Conservation (phyloP, 2,113 vertebrate species). For the Glareola pratincola region DNA sequence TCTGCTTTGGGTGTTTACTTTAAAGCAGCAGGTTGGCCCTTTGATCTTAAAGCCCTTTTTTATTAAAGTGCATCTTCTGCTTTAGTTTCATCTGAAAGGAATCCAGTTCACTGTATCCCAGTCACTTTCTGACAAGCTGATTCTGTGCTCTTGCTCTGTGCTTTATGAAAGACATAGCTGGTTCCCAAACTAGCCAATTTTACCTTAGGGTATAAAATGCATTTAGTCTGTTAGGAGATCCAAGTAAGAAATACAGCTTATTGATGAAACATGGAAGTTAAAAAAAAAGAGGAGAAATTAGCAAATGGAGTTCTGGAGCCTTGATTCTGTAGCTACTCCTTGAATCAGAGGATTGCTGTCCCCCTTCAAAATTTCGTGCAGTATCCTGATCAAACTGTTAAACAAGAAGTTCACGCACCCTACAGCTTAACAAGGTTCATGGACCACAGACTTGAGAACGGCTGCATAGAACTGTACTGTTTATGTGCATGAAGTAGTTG, state of each 20-base stretch:
- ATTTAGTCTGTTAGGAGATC: not conserved
- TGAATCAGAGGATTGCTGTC: not conserved
- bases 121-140: not conserved
- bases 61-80: not conserved
- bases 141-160: not conserved
- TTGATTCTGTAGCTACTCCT: not conserved
- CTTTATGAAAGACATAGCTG: not conserved
- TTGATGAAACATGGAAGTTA: not conserved
- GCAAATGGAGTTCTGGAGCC: not conserved
- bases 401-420: not conserved
- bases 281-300: not conserved
- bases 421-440: not conserved
- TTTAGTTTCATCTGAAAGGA: not conserved
- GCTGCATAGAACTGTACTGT: accelerated
- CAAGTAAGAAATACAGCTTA: not conserved
- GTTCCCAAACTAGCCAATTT: not conserved
- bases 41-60: not conserved
- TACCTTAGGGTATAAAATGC: not conserved
- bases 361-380: not conserved
- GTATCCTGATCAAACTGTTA: not conserved
- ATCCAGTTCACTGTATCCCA: not conserved
- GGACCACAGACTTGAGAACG: not conserved
- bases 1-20: not conserved
- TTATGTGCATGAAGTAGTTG: not conserved
- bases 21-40: not conserved